phyloP scores from a whole-genome alignment of 2,113 vertebrate genomes.

The Cettia cetti region DNA sequence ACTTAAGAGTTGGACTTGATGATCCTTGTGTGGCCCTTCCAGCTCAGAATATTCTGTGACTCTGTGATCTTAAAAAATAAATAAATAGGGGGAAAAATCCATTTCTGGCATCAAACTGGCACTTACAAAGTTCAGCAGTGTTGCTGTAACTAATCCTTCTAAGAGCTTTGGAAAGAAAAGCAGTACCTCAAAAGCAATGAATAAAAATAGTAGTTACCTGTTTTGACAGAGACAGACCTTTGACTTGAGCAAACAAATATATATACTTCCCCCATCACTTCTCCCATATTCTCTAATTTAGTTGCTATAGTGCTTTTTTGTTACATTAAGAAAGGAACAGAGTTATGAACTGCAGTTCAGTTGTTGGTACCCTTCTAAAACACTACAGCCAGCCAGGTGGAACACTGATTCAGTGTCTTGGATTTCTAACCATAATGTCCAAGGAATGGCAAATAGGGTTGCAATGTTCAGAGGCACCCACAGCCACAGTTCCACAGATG shows the following conservation, averaged over 20 bases:
- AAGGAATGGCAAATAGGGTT: not conserved
- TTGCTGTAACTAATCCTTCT: not conserved
- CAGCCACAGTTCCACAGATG: not conserved
- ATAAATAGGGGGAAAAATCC: not conserved
- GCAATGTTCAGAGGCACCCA: not conserved
- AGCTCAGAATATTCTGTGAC: not conserved
- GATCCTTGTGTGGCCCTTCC: not conserved
- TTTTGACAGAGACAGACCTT: not conserved
- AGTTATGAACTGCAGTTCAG: not conserved
- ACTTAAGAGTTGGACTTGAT: not conserved
- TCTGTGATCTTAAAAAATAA: not conserved
- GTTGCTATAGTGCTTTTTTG: not conserved
- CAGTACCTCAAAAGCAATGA: not conserved
- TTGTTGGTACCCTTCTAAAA: not conserved
- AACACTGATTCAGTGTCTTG: not conserved
- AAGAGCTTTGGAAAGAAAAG: not conserved
- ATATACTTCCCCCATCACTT: not conserved
- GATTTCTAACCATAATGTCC: not conserved
- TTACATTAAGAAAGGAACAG: not conserved
- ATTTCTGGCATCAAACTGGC: not conserved
- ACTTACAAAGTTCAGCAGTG: not conserved
- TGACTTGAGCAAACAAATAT: rapidly evolving
- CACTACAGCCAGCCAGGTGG: not conserved
- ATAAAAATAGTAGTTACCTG: not conserved
- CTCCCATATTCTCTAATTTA: not conserved